Percentiles rank a stretch among this genome's conserved stretches.
Conservation (phyloP, 2,888 invertebrate species). For the Junonia oenone region DNA sequence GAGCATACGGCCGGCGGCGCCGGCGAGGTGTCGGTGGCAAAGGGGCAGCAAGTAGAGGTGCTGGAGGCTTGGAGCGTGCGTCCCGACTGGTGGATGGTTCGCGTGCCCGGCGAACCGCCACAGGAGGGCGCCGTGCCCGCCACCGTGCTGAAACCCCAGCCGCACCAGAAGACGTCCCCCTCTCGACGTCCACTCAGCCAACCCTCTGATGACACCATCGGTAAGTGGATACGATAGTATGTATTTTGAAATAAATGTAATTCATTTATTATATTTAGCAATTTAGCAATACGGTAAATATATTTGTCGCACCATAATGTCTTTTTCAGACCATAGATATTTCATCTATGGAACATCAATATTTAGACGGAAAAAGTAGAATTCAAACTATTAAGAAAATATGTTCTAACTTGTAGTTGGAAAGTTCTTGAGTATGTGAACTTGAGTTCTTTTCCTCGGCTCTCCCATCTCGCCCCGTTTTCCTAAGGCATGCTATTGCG, state of each 20-base stretch:
- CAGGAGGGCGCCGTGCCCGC: constrained; percentile 91
- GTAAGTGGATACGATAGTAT: constrained; percentile 72
- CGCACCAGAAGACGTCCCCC: constrained; percentile 65
- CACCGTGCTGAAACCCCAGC: constrained; percentile 81
- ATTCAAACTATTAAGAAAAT: too few relatives aligned
- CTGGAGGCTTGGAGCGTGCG: constrained; percentile 86
- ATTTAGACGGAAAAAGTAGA: too few relatives aligned
- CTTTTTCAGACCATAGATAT: too few relatives aligned
- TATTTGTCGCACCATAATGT: too few relatives aligned
- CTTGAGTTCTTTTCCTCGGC: too few relatives aligned
- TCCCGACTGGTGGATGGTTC: constrained; percentile 85
- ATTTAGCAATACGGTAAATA: not conserved
- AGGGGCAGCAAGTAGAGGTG: constrained; percentile 96
- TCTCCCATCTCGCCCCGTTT: too few relatives aligned
- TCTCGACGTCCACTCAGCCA: constrained; percentile 64
- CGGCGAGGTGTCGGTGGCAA: constrained; percentile 90
- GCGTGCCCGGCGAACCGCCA: constrained; percentile 80
- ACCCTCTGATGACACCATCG: constrained; percentile 59
- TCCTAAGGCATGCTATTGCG: too few relatives aligned
- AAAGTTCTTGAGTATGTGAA: too few relatives aligned
- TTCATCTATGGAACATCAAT: too few relatives aligned
- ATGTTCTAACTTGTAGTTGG: too few relatives aligned
- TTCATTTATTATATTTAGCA: not conserved
- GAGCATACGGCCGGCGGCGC: constrained; percentile 89
- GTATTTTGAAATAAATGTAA: too few relatives aligned